These are phyloP conservation scores for Venusia cambrica DNA, from an alignment of 2,888 invertebrate genomes.

Conservation along the genomic window DNA sequence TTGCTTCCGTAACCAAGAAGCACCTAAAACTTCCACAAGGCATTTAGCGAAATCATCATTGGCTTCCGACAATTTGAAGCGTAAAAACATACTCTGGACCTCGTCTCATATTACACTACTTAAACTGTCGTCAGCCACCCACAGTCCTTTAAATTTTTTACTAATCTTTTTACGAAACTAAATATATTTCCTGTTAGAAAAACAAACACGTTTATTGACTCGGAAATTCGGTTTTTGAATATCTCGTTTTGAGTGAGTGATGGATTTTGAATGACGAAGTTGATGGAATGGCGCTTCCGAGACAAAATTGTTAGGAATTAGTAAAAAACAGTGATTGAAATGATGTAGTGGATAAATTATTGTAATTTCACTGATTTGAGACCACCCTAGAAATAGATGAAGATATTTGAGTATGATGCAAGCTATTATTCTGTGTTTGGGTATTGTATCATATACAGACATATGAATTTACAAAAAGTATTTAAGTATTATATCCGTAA, in stretches of 20 bases:
- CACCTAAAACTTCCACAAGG: slow-evolving; percentile 35
- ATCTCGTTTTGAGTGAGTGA: slow-evolving; percentile 74
- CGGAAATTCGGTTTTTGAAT: slow-evolving; percentile 60
- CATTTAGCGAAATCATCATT: slow-evolving; percentile 55
- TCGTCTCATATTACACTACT: slow-evolving; percentile 71
- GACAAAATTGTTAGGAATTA: slow-evolving; percentile 8
- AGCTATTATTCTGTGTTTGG: no score
- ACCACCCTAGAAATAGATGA: slow-evolving; percentile 28
- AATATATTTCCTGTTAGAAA: slow-evolving; percentile 78
- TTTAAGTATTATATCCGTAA: no score
- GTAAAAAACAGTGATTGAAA: slow-evolving; percentile 15
- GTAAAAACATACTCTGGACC: slow-evolving; percentile 72
- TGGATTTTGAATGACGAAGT: slow-evolving; percentile 70
- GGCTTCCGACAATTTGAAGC: slow-evolving; percentile 63
- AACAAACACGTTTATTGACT: slow-evolving; percentile 77
- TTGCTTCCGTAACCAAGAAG: slow-evolving; percentile 45
- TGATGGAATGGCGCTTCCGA: slow-evolving; percentile 59
- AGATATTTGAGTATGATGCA: slow-evolving; percentile 2
- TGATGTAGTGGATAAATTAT: slow-evolving; percentile 23
- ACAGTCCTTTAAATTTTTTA: slow-evolving; percentile 64
- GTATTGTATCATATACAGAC: no score
- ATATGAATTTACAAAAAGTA: no score
- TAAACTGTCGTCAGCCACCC: slow-evolving; percentile 80
- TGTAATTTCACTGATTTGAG: slow-evolving; percentile 17
- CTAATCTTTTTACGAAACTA: slow-evolving; percentile 63